Evolutionary conservation across 1,140 invertebrate species (phyloP).

Genomic region (Penaeus japonicus): DNA sequence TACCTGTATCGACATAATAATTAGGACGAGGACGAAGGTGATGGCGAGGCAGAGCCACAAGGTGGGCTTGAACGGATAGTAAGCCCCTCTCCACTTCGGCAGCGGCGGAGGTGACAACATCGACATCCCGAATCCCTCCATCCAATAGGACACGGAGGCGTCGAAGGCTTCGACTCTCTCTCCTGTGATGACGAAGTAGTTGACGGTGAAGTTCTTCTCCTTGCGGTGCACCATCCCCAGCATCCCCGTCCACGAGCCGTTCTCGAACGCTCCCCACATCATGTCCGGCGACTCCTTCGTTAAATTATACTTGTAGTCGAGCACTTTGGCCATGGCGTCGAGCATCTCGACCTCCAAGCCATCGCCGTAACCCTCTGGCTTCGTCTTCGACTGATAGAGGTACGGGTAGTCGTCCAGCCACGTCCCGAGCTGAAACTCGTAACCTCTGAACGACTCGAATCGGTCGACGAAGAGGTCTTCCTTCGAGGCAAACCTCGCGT

Average conservation of each 20-base stretch:
- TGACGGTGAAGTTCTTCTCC: conserved; percentile 52
- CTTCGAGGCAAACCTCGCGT: background rate
- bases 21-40: background rate
- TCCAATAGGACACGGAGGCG: conserved; percentile 24
- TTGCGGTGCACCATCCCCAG: conserved; percentile 35
- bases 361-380: background rate
- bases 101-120: conserved; percentile 27
- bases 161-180: conserved; percentile 30
- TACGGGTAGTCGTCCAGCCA: background rate
- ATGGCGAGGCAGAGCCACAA: background rate
- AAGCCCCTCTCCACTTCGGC: conserved; percentile 19
- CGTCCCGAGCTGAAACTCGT: conserved; percentile 19
- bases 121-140: conserved; percentile 41
- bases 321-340: background rate
- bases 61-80: conserved; percentile 17
- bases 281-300: background rate
- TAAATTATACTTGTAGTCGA: conserved; percentile 30
- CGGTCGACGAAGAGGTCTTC: conserved; percentile 16
- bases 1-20: background rate
- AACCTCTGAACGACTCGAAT: conserved; percentile 10
- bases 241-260: conserved; percentile 43
- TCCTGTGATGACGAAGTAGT: conserved; percentile 21
- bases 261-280: conserved; percentile 28
- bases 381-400: background rate
- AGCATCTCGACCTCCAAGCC: conserved; percentile 30